These are phyloP conservation scores for Melanchra persicariae DNA, from an alignment of 2,888 invertebrate species.

Conservation along the genomic window DNA sequence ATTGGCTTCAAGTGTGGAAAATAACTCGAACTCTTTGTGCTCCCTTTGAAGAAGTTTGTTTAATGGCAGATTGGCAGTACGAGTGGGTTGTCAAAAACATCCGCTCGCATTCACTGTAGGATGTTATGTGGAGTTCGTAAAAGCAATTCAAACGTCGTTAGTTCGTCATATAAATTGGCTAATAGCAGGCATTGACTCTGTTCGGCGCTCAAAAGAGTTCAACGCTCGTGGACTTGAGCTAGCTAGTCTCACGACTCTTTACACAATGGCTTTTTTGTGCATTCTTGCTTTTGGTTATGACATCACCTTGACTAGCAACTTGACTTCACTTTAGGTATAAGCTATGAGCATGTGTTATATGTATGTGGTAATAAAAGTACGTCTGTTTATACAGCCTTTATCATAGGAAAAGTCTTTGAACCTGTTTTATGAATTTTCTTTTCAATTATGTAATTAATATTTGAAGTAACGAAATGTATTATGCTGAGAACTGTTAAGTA, in stretches of 20 bases:
- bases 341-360: conserved; percentile 51
- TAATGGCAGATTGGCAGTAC: conserved; percentile 13
- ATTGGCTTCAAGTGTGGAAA: conserved; percentile 58
- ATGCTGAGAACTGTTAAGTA: neutral
- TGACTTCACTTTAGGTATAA: conserved; percentile 66
- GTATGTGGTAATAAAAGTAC: conserved; percentile 29
- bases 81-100: conserved; percentile 48
- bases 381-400: conserved; percentile 52
- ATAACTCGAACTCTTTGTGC: conserved; percentile 48
- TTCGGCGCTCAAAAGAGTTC: conserved; percentile 87
- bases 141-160: conserved; percentile 77
- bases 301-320: conserved; percentile 81
- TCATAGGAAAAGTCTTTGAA: conserved; percentile 44
- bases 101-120: conserved; percentile 51
- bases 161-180: conserved; percentile 82
- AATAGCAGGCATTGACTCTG: conserved; percentile 85
- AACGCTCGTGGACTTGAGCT: conserved; percentile 85
- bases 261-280: conserved; percentile 90
- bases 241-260: conserved; percentile 87
- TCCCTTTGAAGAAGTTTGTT: conserved; percentile 42
- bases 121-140: conserved; percentile 62
- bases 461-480: neutral
- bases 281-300: conserved; percentile 87
- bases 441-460: conserved; percentile 15
- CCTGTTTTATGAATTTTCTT: conserved; percentile 15